Evolutionary conservation across 2,888 invertebrate species (phyloP).

Genomic region (Euproctis similis): DNA sequence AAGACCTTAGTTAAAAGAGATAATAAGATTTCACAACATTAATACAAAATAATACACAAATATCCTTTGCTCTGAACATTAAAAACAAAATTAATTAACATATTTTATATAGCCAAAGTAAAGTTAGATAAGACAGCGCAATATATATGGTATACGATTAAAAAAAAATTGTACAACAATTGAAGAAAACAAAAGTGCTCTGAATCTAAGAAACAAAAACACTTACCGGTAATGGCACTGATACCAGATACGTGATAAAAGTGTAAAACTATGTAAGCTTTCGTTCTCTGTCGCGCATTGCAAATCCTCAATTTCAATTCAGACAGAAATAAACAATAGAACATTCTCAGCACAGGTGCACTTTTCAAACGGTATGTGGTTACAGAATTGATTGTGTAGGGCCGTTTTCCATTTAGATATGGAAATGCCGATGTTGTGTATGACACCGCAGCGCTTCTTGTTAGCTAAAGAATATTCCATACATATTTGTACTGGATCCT

Average conservation of each 20-base stretch:
- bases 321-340: conserved; percentile 47
- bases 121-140: too few relatives aligned
- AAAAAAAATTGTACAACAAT: too few relatives aligned
- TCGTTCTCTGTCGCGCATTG: conserved; percentile 30
- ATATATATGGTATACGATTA: too few relatives aligned
- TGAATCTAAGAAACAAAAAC: conserved; percentile 18
- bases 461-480: conserved; percentile 44
- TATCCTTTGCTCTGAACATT: too few relatives aligned
- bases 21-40: too few relatives aligned
- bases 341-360: conserved; percentile 63
- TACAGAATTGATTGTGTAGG: conserved; percentile 67
- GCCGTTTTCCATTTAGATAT: conserved; percentile 72
- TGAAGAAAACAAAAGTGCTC: too few relatives aligned
- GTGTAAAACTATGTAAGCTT: conserved; percentile 16
- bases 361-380: conserved; percentile 65
- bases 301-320: conserved; percentile 43
- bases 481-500: conserved; percentile 15
- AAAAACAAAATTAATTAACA: too few relatives aligned
- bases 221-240: conserved; percentile 18
- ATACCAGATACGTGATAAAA: conserved; percentile 23
- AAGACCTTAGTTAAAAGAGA: too few relatives aligned
- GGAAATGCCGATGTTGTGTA: conserved; percentile 60
- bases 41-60: too few relatives aligned
- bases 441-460: conserved; percentile 38
- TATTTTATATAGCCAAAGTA: too few relatives aligned